A percentile compares a stretch with the other conserved stretches of the same genome.
Conservation (phyloP, 2,797 vertebrate genomes). For the Cynodonichthys magdalenae region DNA sequence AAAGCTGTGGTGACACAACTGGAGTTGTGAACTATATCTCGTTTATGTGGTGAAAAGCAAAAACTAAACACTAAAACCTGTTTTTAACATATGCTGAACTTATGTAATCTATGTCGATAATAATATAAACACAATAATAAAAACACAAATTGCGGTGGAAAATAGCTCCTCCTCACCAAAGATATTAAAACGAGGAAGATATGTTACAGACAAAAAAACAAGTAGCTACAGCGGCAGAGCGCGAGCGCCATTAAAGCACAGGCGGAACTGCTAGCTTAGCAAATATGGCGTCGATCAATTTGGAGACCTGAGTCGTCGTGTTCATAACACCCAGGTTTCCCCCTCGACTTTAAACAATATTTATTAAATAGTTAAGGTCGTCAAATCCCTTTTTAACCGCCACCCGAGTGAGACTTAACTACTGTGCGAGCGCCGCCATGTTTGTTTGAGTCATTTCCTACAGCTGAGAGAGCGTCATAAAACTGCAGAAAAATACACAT, state of each 20-base stretch:
- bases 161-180: neutral
- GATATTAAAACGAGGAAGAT: neutral
- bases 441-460: constrained; percentile 17
- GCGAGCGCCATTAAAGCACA: constrained; percentile 34
- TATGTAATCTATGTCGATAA: too few species aligned
- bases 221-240: neutral
- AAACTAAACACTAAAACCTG: too few species aligned
- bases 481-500: neutral
- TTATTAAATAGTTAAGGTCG: neutral
- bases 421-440: neutral
- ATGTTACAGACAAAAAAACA: neutral
- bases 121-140: too few species aligned
- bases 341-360: neutral
- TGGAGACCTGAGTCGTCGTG: neutral
- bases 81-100: too few species aligned
- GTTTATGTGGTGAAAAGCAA: too few species aligned
- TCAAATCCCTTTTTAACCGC: fast-evolving
- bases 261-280: constrained; percentile 18
- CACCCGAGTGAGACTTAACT: neutral
- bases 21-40: too few species aligned
- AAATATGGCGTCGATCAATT: constrained; percentile 44
- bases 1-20: too few species aligned
- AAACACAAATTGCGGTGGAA: too few species aligned
- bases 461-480: constrained; percentile 21
- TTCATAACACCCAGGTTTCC: neutral